Base-by-base conservation (phyloP, 2,797 vertebrate genomes). In the Rhynchotus rufescens region DNA sequence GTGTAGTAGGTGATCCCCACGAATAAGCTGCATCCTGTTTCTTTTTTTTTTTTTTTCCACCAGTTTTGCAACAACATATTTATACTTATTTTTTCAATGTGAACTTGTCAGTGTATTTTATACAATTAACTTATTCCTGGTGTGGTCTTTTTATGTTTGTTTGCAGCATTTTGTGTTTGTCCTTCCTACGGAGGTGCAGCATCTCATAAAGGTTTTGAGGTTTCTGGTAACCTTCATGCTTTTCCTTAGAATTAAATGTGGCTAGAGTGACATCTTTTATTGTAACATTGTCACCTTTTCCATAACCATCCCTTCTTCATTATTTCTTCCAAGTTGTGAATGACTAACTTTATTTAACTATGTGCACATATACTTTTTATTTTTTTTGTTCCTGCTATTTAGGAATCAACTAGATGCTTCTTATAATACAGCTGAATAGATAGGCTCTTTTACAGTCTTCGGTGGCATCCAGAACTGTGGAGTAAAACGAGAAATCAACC, bases 71-170 rank as follows among this genome's bases (percentile, higher is more conserved):
- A 54, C 71, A 74, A 64, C 1, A 5, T 60, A 25, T n/a, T 80
- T 91, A 23, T 80, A 23, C 10, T 45, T 87, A n/a, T 34, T 16
- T 14, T 44, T 66, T 74, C 66, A 61, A 64, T 67, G 28, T 77
- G 75, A 76, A 56, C 28, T 67, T 54, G 61, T 56, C 34, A 65
- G 25, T 83, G 9, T 1, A 0, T 90, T 90, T 83, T 83, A 65
- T 86, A 45, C 38, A 77, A 75, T 80, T 93, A 72, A 85, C 84
- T 91, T 91, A 96, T 72, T 90, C 45, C 47, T 95, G 93, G 92
- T 84, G 88, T 92, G 32, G 93, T 95, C 44, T 91, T 88, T 76
- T 92, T 88, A 91, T 86, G 94, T 95, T 93, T 88, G 66, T 96
- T 91, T 47, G 89, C 92, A 96, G 92, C 71, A 40, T 91, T 95